These are phyloP conservation scores for Emydocephalus ijimae DNA, from an alignment of 2,113 vertebrate genomes.

Conservation along the genomic window DNA sequence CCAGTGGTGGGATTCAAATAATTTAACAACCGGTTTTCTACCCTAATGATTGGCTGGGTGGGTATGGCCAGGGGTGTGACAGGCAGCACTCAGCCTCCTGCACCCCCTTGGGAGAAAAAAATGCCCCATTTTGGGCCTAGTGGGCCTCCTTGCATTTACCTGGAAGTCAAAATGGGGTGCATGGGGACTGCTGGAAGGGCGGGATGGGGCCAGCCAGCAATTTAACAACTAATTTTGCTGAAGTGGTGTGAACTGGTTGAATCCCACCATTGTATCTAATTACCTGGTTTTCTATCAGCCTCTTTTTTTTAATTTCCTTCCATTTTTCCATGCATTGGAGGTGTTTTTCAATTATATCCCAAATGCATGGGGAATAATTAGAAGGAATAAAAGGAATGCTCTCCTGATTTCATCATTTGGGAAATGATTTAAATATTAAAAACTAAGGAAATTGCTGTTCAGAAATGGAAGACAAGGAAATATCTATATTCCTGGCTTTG, in stretches of 20 bases:
- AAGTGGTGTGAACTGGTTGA: too few relatives aligned
- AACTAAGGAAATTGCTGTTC: not conserved
- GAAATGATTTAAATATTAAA: not conserved
- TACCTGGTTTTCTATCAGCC: not conserved
- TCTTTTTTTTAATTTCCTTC: not conserved
- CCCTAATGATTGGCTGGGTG: too few relatives aligned
- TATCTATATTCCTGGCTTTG: not conserved
- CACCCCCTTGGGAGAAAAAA: too few relatives aligned
- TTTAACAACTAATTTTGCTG: too few relatives aligned
- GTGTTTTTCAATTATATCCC: not conserved
- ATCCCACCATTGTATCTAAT: not conserved
- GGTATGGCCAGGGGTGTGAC: too few relatives aligned
- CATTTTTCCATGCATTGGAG: not conserved
- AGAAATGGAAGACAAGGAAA: not conserved
- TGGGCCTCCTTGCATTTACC: too few relatives aligned
- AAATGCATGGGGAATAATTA: not conserved
- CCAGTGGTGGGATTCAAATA: not conserved
- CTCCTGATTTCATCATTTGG: not conserved
- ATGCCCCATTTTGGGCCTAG: too few relatives aligned
- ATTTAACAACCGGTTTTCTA: too few relatives aligned
- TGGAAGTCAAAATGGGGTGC: too few relatives aligned
- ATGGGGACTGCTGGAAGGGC: too few relatives aligned
- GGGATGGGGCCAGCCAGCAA: too few relatives aligned
- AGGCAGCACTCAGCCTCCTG: too few relatives aligned
- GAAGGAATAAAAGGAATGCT: not conserved